Evolutionary conservation across 2,888 invertebrate genomes (phyloP).

Genomic region (Xylota sylvarum): DNA sequence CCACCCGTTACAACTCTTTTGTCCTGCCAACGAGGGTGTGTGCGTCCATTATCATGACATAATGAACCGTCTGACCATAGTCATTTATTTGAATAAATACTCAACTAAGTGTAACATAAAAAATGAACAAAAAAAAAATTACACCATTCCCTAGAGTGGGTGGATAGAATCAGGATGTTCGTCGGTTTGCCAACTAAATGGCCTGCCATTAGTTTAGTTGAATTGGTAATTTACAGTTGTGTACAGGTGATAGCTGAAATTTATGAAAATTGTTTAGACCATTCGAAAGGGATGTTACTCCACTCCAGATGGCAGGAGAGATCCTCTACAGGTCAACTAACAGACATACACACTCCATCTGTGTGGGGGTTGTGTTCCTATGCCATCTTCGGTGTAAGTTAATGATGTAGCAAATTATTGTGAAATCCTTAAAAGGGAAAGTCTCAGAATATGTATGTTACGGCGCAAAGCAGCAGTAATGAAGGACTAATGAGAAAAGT

Average conservation of each 20-base stretch:
- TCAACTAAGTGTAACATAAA: slow-evolving; percentile 64
- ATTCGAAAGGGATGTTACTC: slow-evolving; percentile 48
- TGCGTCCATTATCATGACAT: slow-evolving; percentile 46
- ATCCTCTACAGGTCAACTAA: slow-evolving; percentile 2
- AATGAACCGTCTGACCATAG: slow-evolving; percentile 61
- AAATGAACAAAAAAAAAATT: too few species aligned
- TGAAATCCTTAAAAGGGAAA: slow-evolving; percentile 14
- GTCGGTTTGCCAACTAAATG: slow-evolving; percentile 53
- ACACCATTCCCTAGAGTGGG: background rate
- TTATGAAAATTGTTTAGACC: slow-evolving; percentile 59
- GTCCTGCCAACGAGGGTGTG: background rate
- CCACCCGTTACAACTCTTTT: background rate
- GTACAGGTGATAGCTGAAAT: slow-evolving; percentile 64
- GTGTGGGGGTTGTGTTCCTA: too few species aligned
- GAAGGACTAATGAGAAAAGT: slow-evolving; percentile 57
- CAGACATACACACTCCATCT: background rate
- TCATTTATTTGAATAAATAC: slow-evolving; percentile 68
- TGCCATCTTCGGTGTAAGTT: slow-evolving; percentile 16
- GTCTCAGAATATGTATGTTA: slow-evolving; percentile 49
- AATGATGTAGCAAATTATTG: slow-evolving; percentile 61
- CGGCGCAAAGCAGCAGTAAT: background rate
- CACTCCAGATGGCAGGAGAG: background rate
- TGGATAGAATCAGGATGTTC: background rate
- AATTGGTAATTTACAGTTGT: slow-evolving; percentile 67
- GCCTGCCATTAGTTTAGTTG: slow-evolving; percentile 56